Percentiles rank a stretch among this genome's conserved stretches.
These are phyloP conservation scores for Aleiodes sp. DNA, from an alignment of 1,140 invertebrate genomes.

Conservation along the genomic window DNA sequence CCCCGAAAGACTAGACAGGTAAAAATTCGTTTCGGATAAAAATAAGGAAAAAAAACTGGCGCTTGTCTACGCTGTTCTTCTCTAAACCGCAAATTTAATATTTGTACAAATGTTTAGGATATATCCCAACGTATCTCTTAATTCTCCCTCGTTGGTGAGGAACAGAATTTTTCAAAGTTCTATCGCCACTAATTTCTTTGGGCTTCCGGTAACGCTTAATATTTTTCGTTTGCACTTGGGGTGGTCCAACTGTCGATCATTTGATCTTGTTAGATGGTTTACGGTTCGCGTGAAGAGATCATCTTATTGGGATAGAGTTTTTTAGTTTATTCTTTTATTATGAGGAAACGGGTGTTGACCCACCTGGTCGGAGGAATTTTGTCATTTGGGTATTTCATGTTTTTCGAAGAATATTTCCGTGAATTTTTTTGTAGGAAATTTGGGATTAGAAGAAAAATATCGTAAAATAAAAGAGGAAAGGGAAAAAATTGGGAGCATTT, in stretches of 20 bases:
- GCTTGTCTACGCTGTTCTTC: neutral
- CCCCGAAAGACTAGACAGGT: neutral
- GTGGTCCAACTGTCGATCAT: neutral
- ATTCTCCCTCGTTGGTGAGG: neutral
- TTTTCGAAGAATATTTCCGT: neutral
- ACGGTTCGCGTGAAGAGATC: neutral
- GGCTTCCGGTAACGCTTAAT: no score
- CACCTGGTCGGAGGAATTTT: neutral
- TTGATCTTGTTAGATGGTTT: neutral
- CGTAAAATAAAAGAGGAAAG: no score
- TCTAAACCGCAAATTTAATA: conserved; percentile 38
- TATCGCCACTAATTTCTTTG: neutral
- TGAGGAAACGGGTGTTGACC: neutral
- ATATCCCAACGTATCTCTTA: conserved; percentile 34
- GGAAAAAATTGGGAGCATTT: no score
- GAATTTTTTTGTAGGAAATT: neutral
- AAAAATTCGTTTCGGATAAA: conserved; percentile 29
- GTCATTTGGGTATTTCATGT: conserved; percentile 1
- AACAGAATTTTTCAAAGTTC: no score
- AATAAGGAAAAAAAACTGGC: conserved; percentile 21
- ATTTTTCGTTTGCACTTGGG: no score
- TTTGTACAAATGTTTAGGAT: conserved; percentile 26
- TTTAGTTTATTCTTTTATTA: no score
- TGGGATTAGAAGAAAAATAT: neutral
- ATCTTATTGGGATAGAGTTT: neutral